phyloP scores from a whole-genome alignment of 1,140 invertebrate genomes.

The Chironomus tepperi region DNA sequence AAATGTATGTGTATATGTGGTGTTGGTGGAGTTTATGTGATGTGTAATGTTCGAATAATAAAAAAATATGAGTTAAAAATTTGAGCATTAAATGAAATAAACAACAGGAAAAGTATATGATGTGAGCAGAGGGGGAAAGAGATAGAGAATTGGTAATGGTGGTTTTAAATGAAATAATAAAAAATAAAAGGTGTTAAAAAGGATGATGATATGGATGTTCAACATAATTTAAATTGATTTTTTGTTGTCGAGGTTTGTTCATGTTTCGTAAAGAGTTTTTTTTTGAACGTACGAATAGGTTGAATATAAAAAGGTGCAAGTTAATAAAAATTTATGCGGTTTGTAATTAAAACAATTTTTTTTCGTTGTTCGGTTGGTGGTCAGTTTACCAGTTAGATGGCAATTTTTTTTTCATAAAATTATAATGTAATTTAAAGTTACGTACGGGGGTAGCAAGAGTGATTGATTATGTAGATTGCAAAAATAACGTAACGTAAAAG shows the following conservation, averaged over 20 bases:
- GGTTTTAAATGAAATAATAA: no score
- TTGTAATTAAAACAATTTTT: background rate
- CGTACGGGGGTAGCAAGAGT: background rate
- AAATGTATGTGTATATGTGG: slow-evolving; percentile 26
- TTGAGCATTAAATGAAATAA: slow-evolving; percentile 28
- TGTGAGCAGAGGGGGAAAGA: no score
- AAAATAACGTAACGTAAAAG: background rate
- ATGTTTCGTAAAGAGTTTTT: no score
- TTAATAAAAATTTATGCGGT: no score
- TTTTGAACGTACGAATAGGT: background rate
- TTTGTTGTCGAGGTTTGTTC: no score
- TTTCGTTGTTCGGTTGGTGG: background rate
- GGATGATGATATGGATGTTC: no score
- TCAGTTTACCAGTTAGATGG: background rate
- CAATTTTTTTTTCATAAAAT: background rate
- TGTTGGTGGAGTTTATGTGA: slow-evolving; percentile 29
- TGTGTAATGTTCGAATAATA: slow-evolving; percentile 35
- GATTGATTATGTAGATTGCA: background rate
- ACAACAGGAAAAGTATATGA: slow-evolving; percentile 24
- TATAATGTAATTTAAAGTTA: background rate
- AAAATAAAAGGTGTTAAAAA: no score
- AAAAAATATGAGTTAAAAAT: slow-evolving; percentile 25
- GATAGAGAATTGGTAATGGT: no score
- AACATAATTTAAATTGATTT: no score
- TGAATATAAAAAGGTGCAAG: background rate